Conservation (phyloP, 2,888 invertebrate species). For the Blera fallax region DNA sequence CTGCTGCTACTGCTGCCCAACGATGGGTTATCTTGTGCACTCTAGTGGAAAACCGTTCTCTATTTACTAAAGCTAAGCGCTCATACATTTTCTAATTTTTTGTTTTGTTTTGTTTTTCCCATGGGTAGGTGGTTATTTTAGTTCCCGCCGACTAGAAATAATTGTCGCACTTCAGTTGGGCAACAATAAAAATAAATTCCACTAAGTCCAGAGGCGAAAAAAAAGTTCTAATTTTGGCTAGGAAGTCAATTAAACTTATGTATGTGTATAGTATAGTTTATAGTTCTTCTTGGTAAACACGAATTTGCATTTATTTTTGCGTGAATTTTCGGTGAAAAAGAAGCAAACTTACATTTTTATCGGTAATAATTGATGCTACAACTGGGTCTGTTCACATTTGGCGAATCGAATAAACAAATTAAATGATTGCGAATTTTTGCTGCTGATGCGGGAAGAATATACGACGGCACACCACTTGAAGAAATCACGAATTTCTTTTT, state of each 20-base stretch:
- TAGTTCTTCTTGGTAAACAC: constrained; percentile 9
- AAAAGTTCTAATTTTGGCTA: constrained; percentile 53
- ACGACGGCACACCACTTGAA: constrained; percentile 20
- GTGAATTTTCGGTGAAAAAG: constrained; percentile 1
- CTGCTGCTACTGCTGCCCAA: constrained; percentile 6
- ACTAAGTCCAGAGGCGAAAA: constrained; percentile 37
- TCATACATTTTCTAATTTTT: background rate
- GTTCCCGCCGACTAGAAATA: constrained; percentile 12
- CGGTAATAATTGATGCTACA: background rate
- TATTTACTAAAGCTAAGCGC: constrained; percentile 23
- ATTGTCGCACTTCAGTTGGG: background rate
- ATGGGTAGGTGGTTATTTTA: background rate
- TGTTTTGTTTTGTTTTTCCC: background rate
- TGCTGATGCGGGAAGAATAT: background rate
- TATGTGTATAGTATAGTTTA: constrained; percentile 22
- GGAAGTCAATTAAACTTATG: constrained; percentile 38
- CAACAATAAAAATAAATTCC: constrained; percentile 53
- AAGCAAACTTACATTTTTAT: constrained; percentile 54
- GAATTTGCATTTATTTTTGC: constrained; percentile 10
- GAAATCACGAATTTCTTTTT: constrained; percentile 5
- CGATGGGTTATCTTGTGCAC: constrained; percentile 14
- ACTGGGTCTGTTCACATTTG: constrained; percentile 12
- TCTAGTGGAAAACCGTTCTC: constrained; percentile 35
- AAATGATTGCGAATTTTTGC: background rate
- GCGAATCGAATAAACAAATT: constrained; percentile 11